Evolutionary conservation across 2,797 vertebrate species (phyloP).

Genomic region (Pristis pectinata): DNA sequence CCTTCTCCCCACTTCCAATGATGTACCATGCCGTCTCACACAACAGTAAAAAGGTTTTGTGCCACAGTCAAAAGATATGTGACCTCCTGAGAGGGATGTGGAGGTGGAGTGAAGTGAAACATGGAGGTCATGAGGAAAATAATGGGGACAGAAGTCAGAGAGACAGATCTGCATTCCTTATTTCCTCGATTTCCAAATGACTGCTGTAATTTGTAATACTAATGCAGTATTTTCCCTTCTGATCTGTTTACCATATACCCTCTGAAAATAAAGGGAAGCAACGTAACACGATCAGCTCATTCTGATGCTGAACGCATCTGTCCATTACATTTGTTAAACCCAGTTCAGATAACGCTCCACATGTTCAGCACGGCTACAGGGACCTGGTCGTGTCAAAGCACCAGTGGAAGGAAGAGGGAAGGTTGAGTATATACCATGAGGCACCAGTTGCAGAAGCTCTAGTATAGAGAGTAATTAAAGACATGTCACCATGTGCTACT

Average conservation of each 20-base stretch:
- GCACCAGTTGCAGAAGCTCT: background rate
- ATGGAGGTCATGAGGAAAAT: background rate
- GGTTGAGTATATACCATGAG: background rate
- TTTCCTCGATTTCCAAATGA: background rate
- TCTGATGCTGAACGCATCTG: background rate
- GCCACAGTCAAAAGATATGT: too few species aligned
- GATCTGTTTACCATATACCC: constrained; percentile 12
- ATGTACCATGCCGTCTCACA: too few species aligned
- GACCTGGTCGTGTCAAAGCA: background rate
- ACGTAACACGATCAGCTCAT: background rate
- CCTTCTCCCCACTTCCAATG: background rate
- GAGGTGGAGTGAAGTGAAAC: background rate
- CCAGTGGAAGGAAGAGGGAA: background rate
- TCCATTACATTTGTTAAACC: background rate
- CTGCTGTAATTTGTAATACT: background rate
- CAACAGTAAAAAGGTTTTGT: too few species aligned
- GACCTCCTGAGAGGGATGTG: background rate
- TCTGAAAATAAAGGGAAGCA: background rate
- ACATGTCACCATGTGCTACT: background rate
- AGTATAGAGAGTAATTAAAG: background rate
- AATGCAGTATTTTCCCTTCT: background rate
- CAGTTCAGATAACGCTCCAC: background rate
- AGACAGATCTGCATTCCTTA: background rate
- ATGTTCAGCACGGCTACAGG: background rate
- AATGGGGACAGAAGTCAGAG: background rate